Evolutionary conservation across 2,797 vertebrate genomes (phyloP).

Genomic region (Sardinella longiceps): DNA sequence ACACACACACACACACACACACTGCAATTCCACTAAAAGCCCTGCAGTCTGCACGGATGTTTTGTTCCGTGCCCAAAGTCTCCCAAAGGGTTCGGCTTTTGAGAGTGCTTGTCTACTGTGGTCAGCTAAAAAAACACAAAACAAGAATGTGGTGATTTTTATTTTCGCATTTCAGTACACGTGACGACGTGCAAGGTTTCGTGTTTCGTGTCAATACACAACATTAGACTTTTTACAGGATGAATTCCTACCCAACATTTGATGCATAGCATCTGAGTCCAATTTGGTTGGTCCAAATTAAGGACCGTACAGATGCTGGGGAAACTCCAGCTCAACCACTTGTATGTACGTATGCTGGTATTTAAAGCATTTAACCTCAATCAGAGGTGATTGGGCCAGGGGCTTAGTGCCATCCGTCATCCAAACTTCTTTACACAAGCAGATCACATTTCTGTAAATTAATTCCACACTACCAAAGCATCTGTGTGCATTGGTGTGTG

Average conservation of each 20-base stretch:
- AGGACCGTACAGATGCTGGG: neutral
- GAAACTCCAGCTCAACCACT: neutral
- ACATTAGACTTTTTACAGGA: neutral
- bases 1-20: no score
- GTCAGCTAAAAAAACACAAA: neutral
- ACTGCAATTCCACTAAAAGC: slow-evolving; percentile 15
- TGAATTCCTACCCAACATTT: neutral
- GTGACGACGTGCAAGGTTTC: neutral
- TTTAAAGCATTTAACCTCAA: neutral
- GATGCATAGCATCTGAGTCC: neutral
- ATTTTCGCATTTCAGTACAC: neutral
- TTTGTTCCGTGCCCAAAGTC: slow-evolving; percentile 21
- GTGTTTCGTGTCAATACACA: neutral
- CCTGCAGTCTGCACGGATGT: neutral
- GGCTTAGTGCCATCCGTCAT: neutral
- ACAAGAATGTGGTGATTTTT: neutral
- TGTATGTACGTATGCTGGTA: neutral
- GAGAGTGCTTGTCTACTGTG: neutral
- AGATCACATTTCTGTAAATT: slow-evolving; percentile 11
- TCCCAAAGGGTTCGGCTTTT: neutral
- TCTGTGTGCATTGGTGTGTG: neutral
- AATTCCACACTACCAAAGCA: neutral
- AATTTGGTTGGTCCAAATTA: neutral
- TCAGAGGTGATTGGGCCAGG: neutral
- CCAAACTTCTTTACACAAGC: neutral